Conservation (phyloP, 1,140 invertebrate species). For the Metaphire vulgaris region DNA sequence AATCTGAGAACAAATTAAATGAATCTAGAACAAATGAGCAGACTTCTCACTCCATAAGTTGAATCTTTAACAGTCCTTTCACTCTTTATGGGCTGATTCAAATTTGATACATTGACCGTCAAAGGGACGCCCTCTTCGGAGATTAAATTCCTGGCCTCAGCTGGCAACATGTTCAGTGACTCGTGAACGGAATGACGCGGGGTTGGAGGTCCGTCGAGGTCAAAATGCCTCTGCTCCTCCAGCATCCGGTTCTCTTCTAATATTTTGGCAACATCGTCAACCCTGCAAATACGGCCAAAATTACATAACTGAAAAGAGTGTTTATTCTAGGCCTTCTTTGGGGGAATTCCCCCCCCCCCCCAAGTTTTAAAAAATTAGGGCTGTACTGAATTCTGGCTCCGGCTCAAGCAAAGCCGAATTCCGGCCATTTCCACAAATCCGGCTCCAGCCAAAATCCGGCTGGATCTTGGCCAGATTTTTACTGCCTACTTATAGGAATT, state of each 20-base stretch:
- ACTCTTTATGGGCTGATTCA: neutral
- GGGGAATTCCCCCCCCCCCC: too few relatives aligned
- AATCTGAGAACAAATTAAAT: neutral
- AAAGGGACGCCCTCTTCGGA: neutral
- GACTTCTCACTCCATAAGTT: neutral
- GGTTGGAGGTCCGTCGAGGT: neutral
- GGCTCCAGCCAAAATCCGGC: too few relatives aligned
- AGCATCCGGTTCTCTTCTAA: slow-evolving; percentile 8
- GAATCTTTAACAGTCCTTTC: neutral
- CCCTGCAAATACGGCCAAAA: slow-evolving; percentile 1
- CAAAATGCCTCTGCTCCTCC: slow-evolving; percentile 8
- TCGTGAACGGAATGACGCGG: slow-evolving; percentile 6
- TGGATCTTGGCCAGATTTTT: too few relatives aligned
- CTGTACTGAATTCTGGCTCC: too few relatives aligned
- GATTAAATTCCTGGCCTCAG: neutral
- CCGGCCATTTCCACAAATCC: too few relatives aligned
- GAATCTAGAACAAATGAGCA: neutral
- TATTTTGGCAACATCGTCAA: slow-evolving; percentile 20
- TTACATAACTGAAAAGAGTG: neutral
- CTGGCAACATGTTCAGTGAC: neutral
- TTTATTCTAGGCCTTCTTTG: too few relatives aligned
- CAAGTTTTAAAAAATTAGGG: too few relatives aligned
- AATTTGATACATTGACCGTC: neutral
- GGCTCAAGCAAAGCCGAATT: too few relatives aligned
- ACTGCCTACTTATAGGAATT: too few relatives aligned